A percentile compares a stretch with the other conserved stretches of the same genome.
These are phyloP conservation scores for Enteromius fasciolatus DNA, from an alignment of 2,797 vertebrate genomes.

Conservation along the genomic window DNA sequence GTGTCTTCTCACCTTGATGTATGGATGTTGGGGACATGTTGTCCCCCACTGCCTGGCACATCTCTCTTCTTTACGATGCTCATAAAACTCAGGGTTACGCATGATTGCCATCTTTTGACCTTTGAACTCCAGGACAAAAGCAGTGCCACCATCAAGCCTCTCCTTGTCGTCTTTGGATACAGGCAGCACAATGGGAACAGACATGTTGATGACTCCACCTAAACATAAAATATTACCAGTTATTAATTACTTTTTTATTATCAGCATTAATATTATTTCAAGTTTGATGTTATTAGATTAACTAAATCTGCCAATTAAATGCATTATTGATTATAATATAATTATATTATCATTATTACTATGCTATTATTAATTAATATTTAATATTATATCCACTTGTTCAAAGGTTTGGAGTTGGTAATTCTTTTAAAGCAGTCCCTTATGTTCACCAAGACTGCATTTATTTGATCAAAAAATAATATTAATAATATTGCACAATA, in stretches of 20 bases:
- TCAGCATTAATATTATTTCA: not conserved
- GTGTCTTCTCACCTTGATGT: constrained; percentile 61
- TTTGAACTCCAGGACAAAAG: constrained; percentile 80
- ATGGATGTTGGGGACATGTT: constrained; percentile 86
- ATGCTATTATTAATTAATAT: not conserved
- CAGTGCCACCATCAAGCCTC: constrained; percentile 76
- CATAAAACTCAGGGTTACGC: constrained; percentile 87
- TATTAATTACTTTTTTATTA: not conserved
- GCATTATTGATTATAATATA: not conserved
- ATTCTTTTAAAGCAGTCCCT: not conserved
- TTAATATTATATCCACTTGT: not conserved
- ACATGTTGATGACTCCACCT: constrained; percentile 92
- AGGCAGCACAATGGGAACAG: constrained; percentile 90
- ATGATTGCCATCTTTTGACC: constrained; percentile 86
- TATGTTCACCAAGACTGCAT: not conserved
- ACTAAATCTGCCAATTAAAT: not conserved
- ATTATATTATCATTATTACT: not conserved
- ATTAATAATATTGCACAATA: not conserved
- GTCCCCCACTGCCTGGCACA: constrained; percentile 95
- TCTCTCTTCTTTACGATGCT: constrained; percentile 92
- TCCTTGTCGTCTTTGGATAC: constrained; percentile 81
- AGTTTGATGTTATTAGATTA: not conserved
- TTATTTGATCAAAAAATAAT: not conserved
- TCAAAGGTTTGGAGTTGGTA: not conserved
- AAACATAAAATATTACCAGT: constrained; percentile 20